Evolutionary conservation across 2,888 invertebrate species (phyloP).

Genomic region (Drosophila antonietae): DNA sequence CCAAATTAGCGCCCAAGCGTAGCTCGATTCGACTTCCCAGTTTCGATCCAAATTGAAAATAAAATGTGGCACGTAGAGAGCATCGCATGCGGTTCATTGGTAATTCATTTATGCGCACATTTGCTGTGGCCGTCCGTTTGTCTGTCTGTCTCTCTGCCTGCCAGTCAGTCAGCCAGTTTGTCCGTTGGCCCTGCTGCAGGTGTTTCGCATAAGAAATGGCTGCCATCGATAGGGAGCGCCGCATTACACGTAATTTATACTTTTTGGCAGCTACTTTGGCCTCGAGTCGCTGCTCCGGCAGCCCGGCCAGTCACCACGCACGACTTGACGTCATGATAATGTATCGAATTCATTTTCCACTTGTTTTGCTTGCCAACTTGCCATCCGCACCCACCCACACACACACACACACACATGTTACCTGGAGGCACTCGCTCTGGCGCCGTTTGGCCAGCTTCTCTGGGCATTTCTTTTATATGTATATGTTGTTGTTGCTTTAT

Average conservation of each 20-base stretch:
- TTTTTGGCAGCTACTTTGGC: slow-evolving; percentile 73
- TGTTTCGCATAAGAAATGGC: slow-evolving; percentile 77
- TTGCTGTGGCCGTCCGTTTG: slow-evolving; percentile 39
- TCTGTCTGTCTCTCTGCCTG: neutral
- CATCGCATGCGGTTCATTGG: slow-evolving; percentile 76
- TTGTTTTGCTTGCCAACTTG: slow-evolving; percentile 72
- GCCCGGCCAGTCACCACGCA: slow-evolving; percentile 61
- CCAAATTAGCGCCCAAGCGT: slow-evolving; percentile 60
- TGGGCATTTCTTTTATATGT: slow-evolving; percentile 13
- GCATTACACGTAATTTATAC: slow-evolving; percentile 74
- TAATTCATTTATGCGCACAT: slow-evolving; percentile 80
- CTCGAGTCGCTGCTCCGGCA: slow-evolving; percentile 5
- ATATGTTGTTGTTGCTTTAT: slow-evolving; percentile 7
- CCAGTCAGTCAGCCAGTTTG: neutral
- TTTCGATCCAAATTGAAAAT: slow-evolving; percentile 69
- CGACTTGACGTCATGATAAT: slow-evolving; percentile 79
- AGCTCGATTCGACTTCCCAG: slow-evolving; percentile 2
- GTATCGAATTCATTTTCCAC: slow-evolving; percentile 80
- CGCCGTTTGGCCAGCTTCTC: slow-evolving; percentile 22
- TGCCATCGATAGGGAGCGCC: slow-evolving; percentile 63
- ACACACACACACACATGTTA: neutral
- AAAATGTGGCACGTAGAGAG: slow-evolving; percentile 61
- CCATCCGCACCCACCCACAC: slow-evolving; percentile 7
- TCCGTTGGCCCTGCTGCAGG: slow-evolving; percentile 54
- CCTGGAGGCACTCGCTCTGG: slow-evolving; percentile 13